A percentile compares a stretch with the other conserved stretches of the same genome.
These are phyloP conservation scores for Drosophila pandora DNA, from an alignment of 1,140 invertebrate genomes.

Conservation along the genomic window DNA sequence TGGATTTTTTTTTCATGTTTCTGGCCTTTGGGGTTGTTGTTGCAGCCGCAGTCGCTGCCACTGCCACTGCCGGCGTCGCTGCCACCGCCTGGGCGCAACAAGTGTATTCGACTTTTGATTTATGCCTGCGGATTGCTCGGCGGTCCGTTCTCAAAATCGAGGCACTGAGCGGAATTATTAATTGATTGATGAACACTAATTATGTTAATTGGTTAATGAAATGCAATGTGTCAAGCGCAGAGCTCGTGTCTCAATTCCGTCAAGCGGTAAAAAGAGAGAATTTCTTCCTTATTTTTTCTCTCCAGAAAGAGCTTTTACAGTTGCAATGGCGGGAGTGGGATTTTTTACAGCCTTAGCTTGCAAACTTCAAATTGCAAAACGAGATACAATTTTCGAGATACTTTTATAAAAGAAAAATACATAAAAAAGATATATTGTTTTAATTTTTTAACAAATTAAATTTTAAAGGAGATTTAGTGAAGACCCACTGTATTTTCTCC, in stretches of 20 bases:
- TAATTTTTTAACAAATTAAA: no score
- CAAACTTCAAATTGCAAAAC: neutral
- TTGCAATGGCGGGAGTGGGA: neutral
- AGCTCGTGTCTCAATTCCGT: slow-evolving; percentile 48
- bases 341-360: neutral
- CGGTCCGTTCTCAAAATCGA: slow-evolving; percentile 25
- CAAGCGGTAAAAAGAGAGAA: slow-evolving; percentile 11
- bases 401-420: neutral
- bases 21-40: slow-evolving; percentile 32
- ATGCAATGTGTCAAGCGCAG: slow-evolving; percentile 72
- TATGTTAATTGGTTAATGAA: slow-evolving; percentile 81
- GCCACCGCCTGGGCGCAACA: slow-evolving; percentile 65
- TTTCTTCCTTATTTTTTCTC: slow-evolving; percentile 11
- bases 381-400: neutral
- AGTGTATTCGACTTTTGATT: slow-evolving; percentile 78
- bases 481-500: neutral
- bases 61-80: slow-evolving; percentile 7
- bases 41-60: slow-evolving; percentile 4
- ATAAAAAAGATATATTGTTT: neutral
- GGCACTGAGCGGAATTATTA: slow-evolving; percentile 72
- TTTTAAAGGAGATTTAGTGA: neutral
- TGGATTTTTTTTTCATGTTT: slow-evolving; percentile 32
- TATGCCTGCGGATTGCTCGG: slow-evolving; percentile 61
- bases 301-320: slow-evolving; percentile 31
- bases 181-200: slow-evolving; percentile 82